Evolutionary conservation across 2,888 invertebrate species (phyloP), one percentile per base, ranked within the genome.

Genomic region (Acanthopleura granulata): DNA sequence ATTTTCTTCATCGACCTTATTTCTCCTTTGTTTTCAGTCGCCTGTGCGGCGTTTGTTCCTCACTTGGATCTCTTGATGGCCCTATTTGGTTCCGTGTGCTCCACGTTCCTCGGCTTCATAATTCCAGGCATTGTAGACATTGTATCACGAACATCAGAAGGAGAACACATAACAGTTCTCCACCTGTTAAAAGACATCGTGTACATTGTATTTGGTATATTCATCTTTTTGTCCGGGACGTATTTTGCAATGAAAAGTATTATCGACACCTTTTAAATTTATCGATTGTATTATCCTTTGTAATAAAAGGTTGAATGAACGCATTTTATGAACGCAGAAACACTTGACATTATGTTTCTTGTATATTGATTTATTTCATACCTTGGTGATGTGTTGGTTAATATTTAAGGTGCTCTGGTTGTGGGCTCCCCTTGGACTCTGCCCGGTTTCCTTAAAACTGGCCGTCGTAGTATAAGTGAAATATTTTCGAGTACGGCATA

Each of bases 31-130:
- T 40, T 40, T 40, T n/a, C 57, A 57, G 57, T 57, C 22, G 57
- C n/a, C 1, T 57, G 57, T 57, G 57, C 57, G 18, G 57, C 57
- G 22, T 57, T 57, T 57, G 57, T 57, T 57, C 57, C 57, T n/a
- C 57, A 57, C 12, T 12, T 57, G 6, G 57, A 57, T 57, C 22
- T 57, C 3, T 57, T 57, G 22, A 57, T 57, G 57, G 57, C 57
- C 6, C 12, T 57, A 6, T 57, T 57, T 57, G 57, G 57, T 6
- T 18, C 57, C 18, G 12, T 12, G 12, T 57, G 57, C 12, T 3
- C n/a, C 12, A 57, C 57, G 18, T 57, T 57, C 57, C 22, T 57
- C 6, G 57, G 57, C 12, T 57, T 57, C 12, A 22, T 57, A 4
- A 57, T 57, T 6, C 57, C 57, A 22, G 57, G 6, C n/a, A n/a